Conservation (phyloP, 1,140 invertebrate species). For the Pseudomyrmex dendroicus region DNA sequence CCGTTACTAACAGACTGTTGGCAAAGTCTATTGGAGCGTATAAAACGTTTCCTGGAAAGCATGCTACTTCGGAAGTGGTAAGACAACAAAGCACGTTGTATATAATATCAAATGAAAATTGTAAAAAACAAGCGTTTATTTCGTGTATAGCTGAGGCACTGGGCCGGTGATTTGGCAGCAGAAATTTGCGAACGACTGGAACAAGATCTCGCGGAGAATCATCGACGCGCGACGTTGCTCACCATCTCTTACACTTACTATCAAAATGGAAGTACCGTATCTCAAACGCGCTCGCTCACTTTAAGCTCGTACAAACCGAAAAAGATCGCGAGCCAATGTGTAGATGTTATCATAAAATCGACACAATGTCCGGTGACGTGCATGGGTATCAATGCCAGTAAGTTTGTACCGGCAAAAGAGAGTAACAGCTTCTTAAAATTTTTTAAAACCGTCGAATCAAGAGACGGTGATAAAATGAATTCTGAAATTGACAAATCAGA, state of each 20-base stretch:
- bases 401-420: constrained; percentile 90
- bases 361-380: constrained; percentile 88
- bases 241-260: constrained; percentile 87
- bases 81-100: constrained; percentile 52
- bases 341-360: constrained; percentile 87
- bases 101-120: constrained; percentile 26
- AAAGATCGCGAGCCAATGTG: constrained; percentile 86
- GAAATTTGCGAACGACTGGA: constrained; percentile 95
- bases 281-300: constrained; percentile 87
- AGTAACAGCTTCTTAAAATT: constrained; percentile 87
- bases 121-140: constrained; percentile 12
- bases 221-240: constrained; percentile 89
- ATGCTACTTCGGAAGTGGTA: constrained; percentile 91
- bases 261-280: constrained; percentile 86
- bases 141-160: constrained; percentile 85
- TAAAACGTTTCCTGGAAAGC: constrained; percentile 96
- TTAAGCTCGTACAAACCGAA: constrained; percentile 87
- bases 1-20: constrained; percentile 92
- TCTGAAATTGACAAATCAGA: neutral
- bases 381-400: constrained; percentile 91
- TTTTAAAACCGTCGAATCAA: constrained; percentile 83
- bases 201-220: constrained; percentile 91
- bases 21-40: constrained; percentile 98
- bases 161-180: constrained; percentile 91
- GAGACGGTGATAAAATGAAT: constrained; percentile 8